Conservation (phyloP, 1,140 invertebrate species). For the Euwallacea fornicatus region DNA sequence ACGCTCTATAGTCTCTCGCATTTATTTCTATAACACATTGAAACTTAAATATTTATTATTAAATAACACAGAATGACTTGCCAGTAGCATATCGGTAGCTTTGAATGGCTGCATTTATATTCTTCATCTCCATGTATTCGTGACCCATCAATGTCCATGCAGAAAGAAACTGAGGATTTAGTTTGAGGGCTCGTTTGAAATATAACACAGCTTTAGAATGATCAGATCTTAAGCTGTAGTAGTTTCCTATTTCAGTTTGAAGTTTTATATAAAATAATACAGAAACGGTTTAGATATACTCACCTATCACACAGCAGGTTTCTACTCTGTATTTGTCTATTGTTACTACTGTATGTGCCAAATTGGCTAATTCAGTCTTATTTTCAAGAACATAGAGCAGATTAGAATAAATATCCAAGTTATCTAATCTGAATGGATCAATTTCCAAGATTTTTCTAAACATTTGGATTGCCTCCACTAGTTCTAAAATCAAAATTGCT, state of each 20-base stretch:
- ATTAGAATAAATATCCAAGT: slow-evolving; percentile 97
- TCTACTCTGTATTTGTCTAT: slow-evolving; percentile 97
- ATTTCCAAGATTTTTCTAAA: slow-evolving; percentile 79
- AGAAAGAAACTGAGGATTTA: slow-evolving; percentile 93
- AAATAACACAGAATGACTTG: slow-evolving; percentile 51
- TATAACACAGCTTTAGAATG: slow-evolving; percentile 97
- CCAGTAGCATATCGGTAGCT: slow-evolving; percentile 96
- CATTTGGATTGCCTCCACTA: slow-evolving; percentile 83
- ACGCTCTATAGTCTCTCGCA: slow-evolving; percentile 90
- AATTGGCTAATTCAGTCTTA: slow-evolving; percentile 86
- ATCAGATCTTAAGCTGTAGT: slow-evolving; percentile 94
- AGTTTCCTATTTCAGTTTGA: slow-evolving; percentile 76
- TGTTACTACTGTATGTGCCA: slow-evolving; percentile 90
- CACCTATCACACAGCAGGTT: slow-evolving; percentile 97
- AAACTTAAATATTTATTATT: background rate
- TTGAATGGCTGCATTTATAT: slow-evolving; percentile 95
- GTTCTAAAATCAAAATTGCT: slow-evolving; percentile 61
- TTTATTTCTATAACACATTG: slow-evolving; percentile 78
- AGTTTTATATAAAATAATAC: slow-evolving; percentile 2
- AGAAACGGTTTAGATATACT: slow-evolving; percentile 42
- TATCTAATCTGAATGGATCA: slow-evolving; percentile 92
- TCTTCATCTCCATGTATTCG: slow-evolving; percentile 99
- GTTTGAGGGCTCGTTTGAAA: slow-evolving; percentile 91
- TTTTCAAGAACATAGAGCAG: slow-evolving; percentile 93
- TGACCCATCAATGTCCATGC: slow-evolving; percentile 99